A percentile compares a stretch with the other conserved stretches of the same genome.
These are phyloP conservation scores for Leptopilina clavipes DNA, from an alignment of 1,140 invertebrate species.

Conservation along the genomic window DNA sequence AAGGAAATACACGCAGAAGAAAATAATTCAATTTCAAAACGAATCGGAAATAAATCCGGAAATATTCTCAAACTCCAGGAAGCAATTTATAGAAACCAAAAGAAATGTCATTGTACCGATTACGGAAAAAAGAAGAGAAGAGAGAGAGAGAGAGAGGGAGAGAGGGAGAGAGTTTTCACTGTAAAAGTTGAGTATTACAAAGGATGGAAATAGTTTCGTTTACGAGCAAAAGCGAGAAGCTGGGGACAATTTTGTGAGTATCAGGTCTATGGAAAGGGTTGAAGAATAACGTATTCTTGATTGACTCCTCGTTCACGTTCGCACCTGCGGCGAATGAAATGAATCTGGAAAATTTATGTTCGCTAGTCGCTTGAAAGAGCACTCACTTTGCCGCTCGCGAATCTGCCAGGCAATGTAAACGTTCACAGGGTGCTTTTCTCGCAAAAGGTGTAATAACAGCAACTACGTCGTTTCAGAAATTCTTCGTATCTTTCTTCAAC, in stretches of 20 bases:
- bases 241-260: not conserved
- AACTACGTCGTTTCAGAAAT: constrained; percentile 44
- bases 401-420: constrained; percentile 2
- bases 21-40: too few species aligned
- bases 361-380: not conserved
- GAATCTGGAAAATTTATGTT: constrained; percentile 26
- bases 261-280: not conserved
- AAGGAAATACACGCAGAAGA: too few species aligned
- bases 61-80: too few species aligned
- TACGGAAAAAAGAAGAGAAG: too few species aligned
- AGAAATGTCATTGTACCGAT: too few species aligned
- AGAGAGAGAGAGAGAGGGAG: too few species aligned
- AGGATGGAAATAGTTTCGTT: not conserved
- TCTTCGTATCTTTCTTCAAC: constrained; percentile 48
- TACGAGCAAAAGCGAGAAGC: not conserved
- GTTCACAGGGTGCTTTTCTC: constrained; percentile 9
- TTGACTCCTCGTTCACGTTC: constrained; percentile 7
- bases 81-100: too few species aligned
- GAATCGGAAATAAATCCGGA: too few species aligned
- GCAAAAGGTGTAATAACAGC: constrained; percentile 24
- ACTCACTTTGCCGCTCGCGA: not conserved
- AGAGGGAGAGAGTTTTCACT: too few species aligned
- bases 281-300: constrained; percentile 18
- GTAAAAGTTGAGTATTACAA: too few species aligned
- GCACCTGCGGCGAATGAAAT: constrained; percentile 33